Percentiles rank a stretch among this genome's conserved stretches.
phyloP scores from a whole-genome alignment of 1,140 invertebrate genomes.

The Drosophila melanica region DNA sequence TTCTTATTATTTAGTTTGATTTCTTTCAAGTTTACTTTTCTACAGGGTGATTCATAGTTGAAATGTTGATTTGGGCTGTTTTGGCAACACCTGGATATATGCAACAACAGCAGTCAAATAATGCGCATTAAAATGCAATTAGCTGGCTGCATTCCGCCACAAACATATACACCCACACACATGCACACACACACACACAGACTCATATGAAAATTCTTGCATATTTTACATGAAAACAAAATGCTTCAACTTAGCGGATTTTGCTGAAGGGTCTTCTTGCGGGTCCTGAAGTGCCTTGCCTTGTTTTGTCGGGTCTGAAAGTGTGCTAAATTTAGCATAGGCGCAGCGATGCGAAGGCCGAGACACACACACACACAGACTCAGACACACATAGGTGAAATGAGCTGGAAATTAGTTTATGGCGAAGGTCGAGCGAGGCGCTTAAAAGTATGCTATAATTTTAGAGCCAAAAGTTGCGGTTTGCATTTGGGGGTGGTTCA shows the following conservation, averaged over 20 bases:
- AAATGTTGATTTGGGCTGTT: neutral
- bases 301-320: conserved; percentile 51
- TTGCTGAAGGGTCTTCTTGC: conserved; percentile 27
- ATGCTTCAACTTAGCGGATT: conserved; percentile 44
- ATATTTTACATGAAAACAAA: conserved; percentile 42
- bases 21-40: too few species aligned
- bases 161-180: neutral
- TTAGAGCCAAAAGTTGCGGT: conserved; percentile 7
- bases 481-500: too few species aligned
- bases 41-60: neutral
- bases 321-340: conserved; percentile 68
- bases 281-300: conserved; percentile 56
- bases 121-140: conserved; percentile 75
- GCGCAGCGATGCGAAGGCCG: conserved; percentile 45
- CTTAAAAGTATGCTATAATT: conserved; percentile 10
- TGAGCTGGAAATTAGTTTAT: conserved; percentile 78
- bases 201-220: conserved; percentile 24
- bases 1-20: too few species aligned
- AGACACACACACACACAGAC: neutral
- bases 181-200: neutral
- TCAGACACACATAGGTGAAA: conserved; percentile 49
- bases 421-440: conserved; percentile 58
- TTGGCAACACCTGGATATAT: conserved; percentile 46
- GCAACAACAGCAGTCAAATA: conserved; percentile 49
- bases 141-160: conserved; percentile 41